phyloP scores from a whole-genome alignment of 2,113 vertebrate species.

The Dissostichus mawsoni region DNA sequence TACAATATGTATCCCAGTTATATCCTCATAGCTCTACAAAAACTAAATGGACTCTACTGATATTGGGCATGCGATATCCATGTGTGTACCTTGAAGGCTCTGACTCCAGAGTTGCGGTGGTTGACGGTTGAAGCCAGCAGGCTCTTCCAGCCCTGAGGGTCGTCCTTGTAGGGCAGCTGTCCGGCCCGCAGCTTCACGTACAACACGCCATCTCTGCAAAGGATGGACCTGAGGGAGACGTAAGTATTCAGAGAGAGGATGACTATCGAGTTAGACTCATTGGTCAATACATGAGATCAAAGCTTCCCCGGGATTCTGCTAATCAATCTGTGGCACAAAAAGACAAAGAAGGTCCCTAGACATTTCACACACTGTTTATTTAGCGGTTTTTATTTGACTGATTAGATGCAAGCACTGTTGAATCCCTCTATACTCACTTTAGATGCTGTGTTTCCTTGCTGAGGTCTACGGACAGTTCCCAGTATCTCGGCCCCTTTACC shows the following conservation, averaged over 20 bases:
- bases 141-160: slow-evolving; percentile 97
- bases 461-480: slow-evolving; percentile 95
- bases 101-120: slow-evolving; percentile 88
- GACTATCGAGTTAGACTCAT: no score
- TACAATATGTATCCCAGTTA: no score
- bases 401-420: no score
- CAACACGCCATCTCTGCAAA: slow-evolving; percentile 92
- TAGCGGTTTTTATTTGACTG: not conserved
- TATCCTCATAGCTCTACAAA: not conserved
- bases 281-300: no score
- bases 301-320: no score
- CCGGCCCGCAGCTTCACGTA: slow-evolving; percentile 96
- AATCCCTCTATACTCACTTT: slow-evolving; percentile 84
- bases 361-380: not conserved
- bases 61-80: not conserved
- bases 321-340: not conserved
- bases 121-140: slow-evolving; percentile 91
- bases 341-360: not conserved
- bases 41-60: not conserved
- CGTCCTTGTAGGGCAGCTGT: slow-evolving; percentile 97
- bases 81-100: slow-evolving; percentile 90
- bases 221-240: slow-evolving; percentile 88
- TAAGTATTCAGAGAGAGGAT: no score
- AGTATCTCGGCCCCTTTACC: slow-evolving; percentile 98
- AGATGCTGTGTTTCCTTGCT: slow-evolving; percentile 92